Conservation (phyloP, 2,113 vertebrate genomes). For the Pelecanus crispus region DNA sequence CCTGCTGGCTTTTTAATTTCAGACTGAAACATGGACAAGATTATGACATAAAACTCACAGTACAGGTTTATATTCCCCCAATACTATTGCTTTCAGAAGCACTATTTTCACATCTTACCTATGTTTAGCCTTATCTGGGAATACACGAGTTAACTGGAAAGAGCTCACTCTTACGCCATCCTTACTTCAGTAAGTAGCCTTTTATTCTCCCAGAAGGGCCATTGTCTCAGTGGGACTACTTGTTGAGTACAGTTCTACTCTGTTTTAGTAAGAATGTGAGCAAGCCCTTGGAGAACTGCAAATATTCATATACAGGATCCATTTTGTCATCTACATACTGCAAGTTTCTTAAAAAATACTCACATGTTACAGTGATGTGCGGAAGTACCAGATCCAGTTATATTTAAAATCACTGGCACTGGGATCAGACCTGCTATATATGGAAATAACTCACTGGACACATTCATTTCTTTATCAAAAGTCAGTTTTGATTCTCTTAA, state of each 20-base stretch:
- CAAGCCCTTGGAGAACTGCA: background rate
- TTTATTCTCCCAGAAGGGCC: background rate
- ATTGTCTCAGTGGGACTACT: background rate
- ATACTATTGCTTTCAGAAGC: background rate
- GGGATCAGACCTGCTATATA: background rate
- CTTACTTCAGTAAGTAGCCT: background rate
- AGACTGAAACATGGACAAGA: background rate
- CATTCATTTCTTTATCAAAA: background rate
- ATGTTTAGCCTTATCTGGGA: background rate
- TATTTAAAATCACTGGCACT: background rate
- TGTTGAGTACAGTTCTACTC: background rate
- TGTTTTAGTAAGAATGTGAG: background rate
- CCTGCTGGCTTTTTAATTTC: background rate
- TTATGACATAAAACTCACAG: background rate
- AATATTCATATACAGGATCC: background rate
- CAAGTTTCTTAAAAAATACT: background rate
- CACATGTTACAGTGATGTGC: background rate
- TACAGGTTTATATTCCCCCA: background rate
- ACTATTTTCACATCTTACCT: background rate
- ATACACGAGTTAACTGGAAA: background rate
- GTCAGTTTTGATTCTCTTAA: background rate
- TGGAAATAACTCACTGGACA: background rate
- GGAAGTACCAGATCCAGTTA: background rate
- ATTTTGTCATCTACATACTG: background rate
- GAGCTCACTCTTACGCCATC: background rate